Conservation (phyloP, 2,888 invertebrate genomes). For the Xestia sexstrigata region DNA sequence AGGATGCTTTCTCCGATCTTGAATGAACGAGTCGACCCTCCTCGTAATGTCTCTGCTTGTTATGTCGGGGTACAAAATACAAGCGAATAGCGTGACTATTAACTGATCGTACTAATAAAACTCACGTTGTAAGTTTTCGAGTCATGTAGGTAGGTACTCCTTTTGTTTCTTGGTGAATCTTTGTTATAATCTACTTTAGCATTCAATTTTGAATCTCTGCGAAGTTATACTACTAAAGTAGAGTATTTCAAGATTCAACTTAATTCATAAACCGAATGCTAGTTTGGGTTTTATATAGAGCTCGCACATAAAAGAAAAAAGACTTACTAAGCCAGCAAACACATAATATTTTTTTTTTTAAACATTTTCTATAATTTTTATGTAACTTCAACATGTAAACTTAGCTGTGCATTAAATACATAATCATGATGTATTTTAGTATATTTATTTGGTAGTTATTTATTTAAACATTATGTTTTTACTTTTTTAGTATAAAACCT, state of each 20-base stretch:
- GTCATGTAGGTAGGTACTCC: neutral
- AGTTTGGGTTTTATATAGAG: neutral
- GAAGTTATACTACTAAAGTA: neutral
- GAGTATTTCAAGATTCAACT: neutral
- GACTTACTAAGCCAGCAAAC: neutral
- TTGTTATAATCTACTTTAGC: neutral
- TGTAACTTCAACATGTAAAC: neutral
- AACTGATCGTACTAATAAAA: constrained; percentile 3
- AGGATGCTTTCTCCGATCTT: constrained; percentile 89
- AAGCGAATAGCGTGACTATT: constrained; percentile 63
- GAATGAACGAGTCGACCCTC: constrained; percentile 89
- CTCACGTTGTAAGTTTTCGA: neutral
- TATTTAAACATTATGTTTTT: neutral
- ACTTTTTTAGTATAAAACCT: neutral
- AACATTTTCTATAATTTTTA: neutral
- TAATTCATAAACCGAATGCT: neutral
- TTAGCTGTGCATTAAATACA: neutral
- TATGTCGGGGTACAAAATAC: constrained; percentile 66
- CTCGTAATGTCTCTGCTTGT: constrained; percentile 84
- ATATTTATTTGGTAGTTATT: constrained; percentile 6
- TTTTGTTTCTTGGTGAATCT: neutral
- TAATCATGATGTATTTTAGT: neutral
- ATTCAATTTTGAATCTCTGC: neutral
- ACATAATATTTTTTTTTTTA: neutral
- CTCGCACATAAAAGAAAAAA: neutral